Conservation (phyloP, 2,888 invertebrate genomes). For the Platycheirus rosarum region DNA sequence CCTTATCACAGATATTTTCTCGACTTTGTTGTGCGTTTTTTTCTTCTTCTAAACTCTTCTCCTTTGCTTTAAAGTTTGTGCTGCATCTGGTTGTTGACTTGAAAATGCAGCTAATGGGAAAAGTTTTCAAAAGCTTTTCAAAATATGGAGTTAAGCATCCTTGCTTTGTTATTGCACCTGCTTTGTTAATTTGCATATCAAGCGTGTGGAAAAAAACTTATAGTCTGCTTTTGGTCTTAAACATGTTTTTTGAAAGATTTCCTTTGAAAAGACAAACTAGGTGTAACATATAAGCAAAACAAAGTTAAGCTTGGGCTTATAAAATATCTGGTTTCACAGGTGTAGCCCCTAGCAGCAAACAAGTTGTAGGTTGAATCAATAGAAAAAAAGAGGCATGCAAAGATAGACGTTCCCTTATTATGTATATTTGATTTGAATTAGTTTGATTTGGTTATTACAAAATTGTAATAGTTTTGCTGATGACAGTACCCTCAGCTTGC, state of each 20-base stretch:
- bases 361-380: too few relatives aligned
- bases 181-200: constrained; percentile 3
- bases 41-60: neutral
- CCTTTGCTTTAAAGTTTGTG: neutral
- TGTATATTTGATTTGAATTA: too few relatives aligned
- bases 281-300: neutral
- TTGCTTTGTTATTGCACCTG: constrained; percentile 13
- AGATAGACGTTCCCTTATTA: too few relatives aligned
- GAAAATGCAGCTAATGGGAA: constrained; percentile 38
- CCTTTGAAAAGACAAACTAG: neutral
- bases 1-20: neutral
- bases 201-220: neutral
- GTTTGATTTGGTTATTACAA: too few relatives aligned
- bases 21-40: neutral
- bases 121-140: constrained; percentile 27
- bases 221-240: neutral
- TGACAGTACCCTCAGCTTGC: too few relatives aligned
- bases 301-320: neutral
- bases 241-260: neutral
- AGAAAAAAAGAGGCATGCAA: too few relatives aligned
- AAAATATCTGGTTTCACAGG: too few relatives aligned
- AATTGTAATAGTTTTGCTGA: too few relatives aligned
- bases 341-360: too few relatives aligned
- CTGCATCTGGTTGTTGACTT: constrained; percentile 20
- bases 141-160: neutral